A percentile compares a stretch with the other conserved stretches of the same genome.
Evolutionary conservation across 2,888 invertebrate species (phyloP).

Genomic region (Pseudanteris insignis): DNA sequence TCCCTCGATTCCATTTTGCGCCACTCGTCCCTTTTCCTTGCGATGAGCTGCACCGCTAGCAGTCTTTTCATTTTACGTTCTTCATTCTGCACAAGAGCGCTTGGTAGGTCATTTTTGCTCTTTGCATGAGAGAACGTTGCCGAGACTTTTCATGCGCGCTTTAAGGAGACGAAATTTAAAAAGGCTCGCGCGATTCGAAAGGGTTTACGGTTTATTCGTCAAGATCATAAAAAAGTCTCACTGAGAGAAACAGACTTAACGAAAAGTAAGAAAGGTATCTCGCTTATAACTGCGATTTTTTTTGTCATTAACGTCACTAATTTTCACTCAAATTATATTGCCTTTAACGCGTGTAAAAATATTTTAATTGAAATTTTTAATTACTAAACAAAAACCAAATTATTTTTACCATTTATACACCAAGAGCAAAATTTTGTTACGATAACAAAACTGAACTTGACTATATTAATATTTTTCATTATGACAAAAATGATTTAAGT

Average conservation of each 20-base stretch:
- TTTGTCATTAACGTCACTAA: constrained; percentile 9
- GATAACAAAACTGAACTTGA: too few relatives aligned
- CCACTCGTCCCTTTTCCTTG: constrained; percentile 7
- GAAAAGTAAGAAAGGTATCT: constrained; percentile 19
- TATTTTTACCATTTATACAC: too few relatives aligned
- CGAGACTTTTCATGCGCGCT: constrained; percentile 23
- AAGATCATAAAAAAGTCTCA: background rate
- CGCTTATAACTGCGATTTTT: constrained; percentile 8
- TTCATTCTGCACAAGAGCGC: constrained; percentile 40
- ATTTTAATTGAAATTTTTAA: too few relatives aligned
- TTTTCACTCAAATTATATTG: too few relatives aligned
- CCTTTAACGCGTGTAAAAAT: too few relatives aligned
- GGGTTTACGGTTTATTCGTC: constrained; percentile 13
- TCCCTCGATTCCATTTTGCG: constrained; percentile 35
- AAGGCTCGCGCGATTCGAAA: constrained; percentile 9
- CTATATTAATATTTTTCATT: too few relatives aligned
- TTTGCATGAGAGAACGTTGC: constrained; percentile 26
- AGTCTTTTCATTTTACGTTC: constrained; percentile 41
- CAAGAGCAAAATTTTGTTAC: too few relatives aligned
- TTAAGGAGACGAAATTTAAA: constrained; percentile 24
- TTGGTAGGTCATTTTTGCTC: constrained; percentile 44
- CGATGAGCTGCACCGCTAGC: constrained; percentile 34
- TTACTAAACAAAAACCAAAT: too few relatives aligned
- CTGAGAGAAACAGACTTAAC: constrained; percentile 9
- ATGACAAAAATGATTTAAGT: too few relatives aligned